phyloP scores from a whole-genome alignment of 2,797 vertebrate genomes.

The Cryptoprocta ferox region DNA sequence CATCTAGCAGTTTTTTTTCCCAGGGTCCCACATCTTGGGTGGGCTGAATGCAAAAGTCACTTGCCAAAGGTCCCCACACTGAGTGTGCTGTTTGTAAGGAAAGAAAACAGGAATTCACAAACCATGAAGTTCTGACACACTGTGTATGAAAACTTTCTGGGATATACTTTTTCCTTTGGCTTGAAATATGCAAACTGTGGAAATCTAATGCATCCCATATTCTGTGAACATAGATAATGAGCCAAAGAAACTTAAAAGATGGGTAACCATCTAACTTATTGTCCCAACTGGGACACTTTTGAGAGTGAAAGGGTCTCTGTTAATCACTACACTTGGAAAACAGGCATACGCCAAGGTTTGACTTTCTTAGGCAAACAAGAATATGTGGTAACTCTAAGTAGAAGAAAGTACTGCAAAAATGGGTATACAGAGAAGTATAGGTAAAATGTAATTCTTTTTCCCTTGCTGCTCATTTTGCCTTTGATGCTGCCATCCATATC shows the following conservation, averaged over 20 bases:
- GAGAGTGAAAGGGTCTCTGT: neutral
- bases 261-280: neutral
- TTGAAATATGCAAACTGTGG: conserved; percentile 23
- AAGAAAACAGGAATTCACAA: conserved; percentile 53
- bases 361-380: neutral
- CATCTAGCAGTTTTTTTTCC: conserved; percentile 43
- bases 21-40: conserved; percentile 50
- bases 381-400: neutral
- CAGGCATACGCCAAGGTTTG: neutral
- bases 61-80: conserved; percentile 15
- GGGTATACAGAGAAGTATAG: neutral
- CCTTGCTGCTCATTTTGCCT: neutral
- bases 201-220: neutral
- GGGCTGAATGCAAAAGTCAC: neutral
- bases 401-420: neutral
- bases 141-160: neutral
- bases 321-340: conserved; percentile 32
- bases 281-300: neutral
- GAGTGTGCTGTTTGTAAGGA: neutral
- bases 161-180: neutral
- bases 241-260: conserved; percentile 31
- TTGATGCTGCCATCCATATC: neutral
- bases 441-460: neutral
- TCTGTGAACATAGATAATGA: conserved; percentile 22
- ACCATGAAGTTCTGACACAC: neutral